phyloP scores from a whole-genome alignment of 2,113 vertebrate species.

The Eleginops maclovinus region DNA sequence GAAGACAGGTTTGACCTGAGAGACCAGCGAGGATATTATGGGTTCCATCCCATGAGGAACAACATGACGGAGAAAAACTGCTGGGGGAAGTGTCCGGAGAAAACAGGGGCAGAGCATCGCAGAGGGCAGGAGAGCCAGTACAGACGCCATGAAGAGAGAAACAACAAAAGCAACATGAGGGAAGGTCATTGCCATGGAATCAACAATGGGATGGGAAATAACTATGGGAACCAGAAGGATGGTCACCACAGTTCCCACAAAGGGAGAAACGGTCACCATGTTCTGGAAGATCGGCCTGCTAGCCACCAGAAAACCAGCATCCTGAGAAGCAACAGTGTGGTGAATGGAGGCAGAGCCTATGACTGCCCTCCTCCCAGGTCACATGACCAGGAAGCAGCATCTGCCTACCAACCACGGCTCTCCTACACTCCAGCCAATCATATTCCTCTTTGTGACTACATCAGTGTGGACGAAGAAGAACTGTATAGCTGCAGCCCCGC shows the following conservation, averaged over 20 bases:
- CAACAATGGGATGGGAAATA: neutral
- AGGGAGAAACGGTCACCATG: neutral
- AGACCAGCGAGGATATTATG: neutral
- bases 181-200: conserved; percentile 25
- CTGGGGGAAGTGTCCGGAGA: neutral
- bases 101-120: neutral
- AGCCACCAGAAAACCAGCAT: neutral
- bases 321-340: neutral
- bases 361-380: conserved; percentile 1
- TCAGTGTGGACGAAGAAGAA: conserved; percentile 52
- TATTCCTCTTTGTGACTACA: conserved; percentile 60
- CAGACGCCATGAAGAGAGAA: conserved; percentile 10
- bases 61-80: neutral
- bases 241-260: neutral
- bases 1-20: neutral
- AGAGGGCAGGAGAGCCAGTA: neutral
- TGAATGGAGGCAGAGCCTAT: conserved; percentile 8
- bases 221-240: conserved; percentile 14
- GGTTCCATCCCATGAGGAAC: neutral
- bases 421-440: conserved; percentile 65
- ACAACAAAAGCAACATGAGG: conserved; percentile 18
- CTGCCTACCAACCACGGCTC: conserved; percentile 29
- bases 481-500: conserved; percentile 16
- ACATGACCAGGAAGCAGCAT: conserved; percentile 41
- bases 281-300: conserved; percentile 1